Conservation (phyloP, 2,113 vertebrate genomes). For the Indri indri region DNA sequence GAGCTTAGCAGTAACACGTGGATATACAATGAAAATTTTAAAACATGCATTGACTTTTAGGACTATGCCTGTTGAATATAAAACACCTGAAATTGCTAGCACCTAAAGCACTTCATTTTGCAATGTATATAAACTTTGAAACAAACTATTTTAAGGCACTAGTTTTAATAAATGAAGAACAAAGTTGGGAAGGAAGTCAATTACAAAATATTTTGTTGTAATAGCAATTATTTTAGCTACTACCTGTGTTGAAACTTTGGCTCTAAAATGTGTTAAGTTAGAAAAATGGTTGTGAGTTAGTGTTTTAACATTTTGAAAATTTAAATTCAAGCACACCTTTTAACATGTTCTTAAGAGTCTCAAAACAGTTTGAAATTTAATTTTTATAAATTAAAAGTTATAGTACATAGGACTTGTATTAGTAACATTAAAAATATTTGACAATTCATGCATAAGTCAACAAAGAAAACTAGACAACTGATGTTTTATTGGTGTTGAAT, state of each 20-base stretch:
- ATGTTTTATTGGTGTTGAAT: not conserved
- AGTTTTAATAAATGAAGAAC: not conserved
- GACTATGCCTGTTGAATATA: not conserved
- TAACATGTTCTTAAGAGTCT: not conserved
- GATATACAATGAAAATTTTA: constrained; percentile 41
- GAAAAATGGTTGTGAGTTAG: not conserved
- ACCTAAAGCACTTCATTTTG: not conserved
- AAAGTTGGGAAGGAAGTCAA: not conserved
- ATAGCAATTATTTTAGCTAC: not conserved
- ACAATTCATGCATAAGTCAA: not conserved
- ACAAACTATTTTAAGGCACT: not conserved
- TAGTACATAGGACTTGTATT: not conserved
- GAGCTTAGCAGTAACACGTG: not conserved
- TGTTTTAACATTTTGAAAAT: not conserved
- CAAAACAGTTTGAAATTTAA: not conserved
- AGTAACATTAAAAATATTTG: not conserved
- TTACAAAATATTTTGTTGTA: constrained; percentile 17
- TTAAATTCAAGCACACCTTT: not conserved
- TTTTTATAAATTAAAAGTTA: not conserved
- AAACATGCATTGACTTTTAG: not conserved
- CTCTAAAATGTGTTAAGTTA: not conserved
- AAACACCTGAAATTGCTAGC: not conserved
- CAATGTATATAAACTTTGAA: not conserved
- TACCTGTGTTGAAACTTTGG: not conserved
- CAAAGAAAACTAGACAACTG: not conserved